phyloP scores from a whole-genome alignment of 1,140 invertebrate genomes.

The Daktulosphaira vitifoliae region DNA sequence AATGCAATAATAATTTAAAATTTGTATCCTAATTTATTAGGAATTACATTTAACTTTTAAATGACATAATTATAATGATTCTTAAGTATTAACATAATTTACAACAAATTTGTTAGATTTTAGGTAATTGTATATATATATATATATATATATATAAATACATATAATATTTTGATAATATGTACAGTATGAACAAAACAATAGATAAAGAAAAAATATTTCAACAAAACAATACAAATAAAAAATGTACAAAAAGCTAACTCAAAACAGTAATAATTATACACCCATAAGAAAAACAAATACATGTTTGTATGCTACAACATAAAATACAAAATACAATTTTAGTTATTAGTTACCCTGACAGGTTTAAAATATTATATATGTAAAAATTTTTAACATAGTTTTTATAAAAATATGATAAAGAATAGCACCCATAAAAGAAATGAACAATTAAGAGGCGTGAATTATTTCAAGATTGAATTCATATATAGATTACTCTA shows the following conservation, averaged over 20 bases:
- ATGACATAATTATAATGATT: slow-evolving; percentile 7
- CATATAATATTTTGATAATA: not conserved
- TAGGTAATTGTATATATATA: slow-evolving; percentile 15
- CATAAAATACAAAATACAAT: not conserved
- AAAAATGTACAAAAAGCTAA: not conserved
- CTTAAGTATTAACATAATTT: slow-evolving; percentile 29
- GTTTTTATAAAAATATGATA: not conserved
- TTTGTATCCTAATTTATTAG: slow-evolving; percentile 7
- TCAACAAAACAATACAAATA: slow-evolving; percentile 22
- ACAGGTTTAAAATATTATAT: not conserved
- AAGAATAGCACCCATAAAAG: slow-evolving; percentile 18
- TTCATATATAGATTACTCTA: not conserved
- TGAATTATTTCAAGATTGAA: not conserved
- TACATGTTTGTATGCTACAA: slow-evolving; percentile 6
- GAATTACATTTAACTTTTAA: slow-evolving; percentile 5
- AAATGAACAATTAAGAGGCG: not conserved
- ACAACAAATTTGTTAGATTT: slow-evolving; percentile 26
- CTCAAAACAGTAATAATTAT: slow-evolving; percentile 6
- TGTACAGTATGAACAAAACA: slow-evolving; percentile 24
- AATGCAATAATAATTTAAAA: too few species aligned
- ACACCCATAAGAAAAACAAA: not conserved
- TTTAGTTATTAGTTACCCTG: not conserved
- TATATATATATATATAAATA: too few species aligned
- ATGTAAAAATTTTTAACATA: not conserved
- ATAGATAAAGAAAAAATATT: slow-evolving; percentile 31